Evolutionary conservation across 1,140 invertebrate genomes (phyloP), one percentile per base, ranked within the genome.

Genomic region (Achatina immaculata): DNA sequence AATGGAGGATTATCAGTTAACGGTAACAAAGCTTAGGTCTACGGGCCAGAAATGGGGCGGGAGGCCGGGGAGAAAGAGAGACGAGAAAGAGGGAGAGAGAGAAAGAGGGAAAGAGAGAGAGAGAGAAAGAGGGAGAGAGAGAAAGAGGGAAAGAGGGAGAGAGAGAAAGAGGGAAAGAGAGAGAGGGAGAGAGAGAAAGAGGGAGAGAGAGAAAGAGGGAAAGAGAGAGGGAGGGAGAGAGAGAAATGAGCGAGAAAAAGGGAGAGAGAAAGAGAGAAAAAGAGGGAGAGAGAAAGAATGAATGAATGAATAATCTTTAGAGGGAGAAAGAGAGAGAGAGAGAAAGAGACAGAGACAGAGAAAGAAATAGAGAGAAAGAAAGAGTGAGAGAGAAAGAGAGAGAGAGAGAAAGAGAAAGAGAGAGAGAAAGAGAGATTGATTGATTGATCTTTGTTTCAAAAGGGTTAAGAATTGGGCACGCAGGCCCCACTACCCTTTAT

Each of bases 321-420:
- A 71, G 68, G 36, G 68, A 40, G 68, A 40, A n/a, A 71, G 38
- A 40, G 68, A 71, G 68, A 36, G 68, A 43, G 28, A 71, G 40
- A 36, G 68, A 71, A 34, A 43, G 68, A 71, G 68, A 24, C 7
- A 71, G 68, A 34, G 36, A 71, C 7, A 43, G 68, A n/a, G 28
- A 36, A 24, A 66, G 62, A 66, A 48, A 19, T 7, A 48, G 45
- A 48, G 45, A 48, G 45, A 48, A 11, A 7, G 19, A n/a, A n/a
- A 11, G 19, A 48, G 45, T 48, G 45, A 19, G 45, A 11, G 45
- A 19, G 45, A 11, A 19, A 48, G 19, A 11, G 45, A 19, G 45
- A 11, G 45, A 19, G 62, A 14, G n/a, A 66, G 34, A 11, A 28
- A 66, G 34, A 9, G 34, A 66, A 11, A 11, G 24, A n/a, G 24